Conservation (phyloP, 2,797 vertebrate species). For the Malurus leucopterus region DNA sequence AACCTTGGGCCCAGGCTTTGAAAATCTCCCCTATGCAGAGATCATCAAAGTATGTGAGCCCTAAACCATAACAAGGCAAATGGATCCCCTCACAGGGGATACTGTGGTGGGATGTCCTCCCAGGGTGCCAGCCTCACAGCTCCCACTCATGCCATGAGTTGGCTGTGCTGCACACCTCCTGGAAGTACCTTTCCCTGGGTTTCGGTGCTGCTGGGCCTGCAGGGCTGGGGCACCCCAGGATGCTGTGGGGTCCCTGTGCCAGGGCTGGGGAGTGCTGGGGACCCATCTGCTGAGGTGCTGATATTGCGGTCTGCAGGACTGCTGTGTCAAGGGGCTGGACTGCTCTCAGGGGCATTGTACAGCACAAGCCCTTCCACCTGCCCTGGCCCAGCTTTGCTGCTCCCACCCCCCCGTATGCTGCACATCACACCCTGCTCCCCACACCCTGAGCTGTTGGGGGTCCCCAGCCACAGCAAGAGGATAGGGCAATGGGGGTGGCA, state of each 20-base stretch:
- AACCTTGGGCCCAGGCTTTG: not conserved
- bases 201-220: not conserved
- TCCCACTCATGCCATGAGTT: not conserved
- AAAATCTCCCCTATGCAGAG: not conserved
- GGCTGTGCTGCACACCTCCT: not conserved
- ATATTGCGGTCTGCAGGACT: fast-evolving
- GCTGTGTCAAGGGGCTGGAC: too few relatives aligned
- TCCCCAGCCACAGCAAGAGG: not conserved
- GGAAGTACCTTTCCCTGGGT: not conserved
- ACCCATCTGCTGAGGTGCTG: not conserved
- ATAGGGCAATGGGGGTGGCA: not conserved
- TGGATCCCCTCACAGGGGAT: not conserved
- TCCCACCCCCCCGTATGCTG: not conserved
- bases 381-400: not conserved
- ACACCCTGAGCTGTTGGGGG: not conserved
- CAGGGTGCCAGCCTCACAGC: not conserved
- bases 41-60: not conserved
- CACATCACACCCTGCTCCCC: not conserved
- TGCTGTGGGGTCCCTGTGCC: not conserved
- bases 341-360: not conserved
- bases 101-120: not conserved
- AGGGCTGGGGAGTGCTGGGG: not conserved
- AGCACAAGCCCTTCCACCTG: not conserved
- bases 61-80: not conserved
- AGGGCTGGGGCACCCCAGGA: not conserved